These are phyloP conservation scores for Tetrapedia diversipes DNA, from an alignment of 2,888 invertebrate genomes.

Conservation along the genomic window DNA sequence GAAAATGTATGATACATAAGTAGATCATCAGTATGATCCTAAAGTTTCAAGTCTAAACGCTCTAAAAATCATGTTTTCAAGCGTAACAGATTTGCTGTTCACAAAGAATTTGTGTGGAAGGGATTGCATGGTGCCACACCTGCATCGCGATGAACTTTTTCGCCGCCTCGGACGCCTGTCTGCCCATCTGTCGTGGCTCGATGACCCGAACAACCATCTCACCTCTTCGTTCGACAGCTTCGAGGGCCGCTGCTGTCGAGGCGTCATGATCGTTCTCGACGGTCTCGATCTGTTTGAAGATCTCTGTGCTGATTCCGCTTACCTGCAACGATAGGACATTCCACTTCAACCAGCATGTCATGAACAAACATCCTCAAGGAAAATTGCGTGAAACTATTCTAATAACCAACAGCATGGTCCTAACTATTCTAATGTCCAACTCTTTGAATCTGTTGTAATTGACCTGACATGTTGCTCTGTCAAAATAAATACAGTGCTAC, in stretches of 20 bases:
- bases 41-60: no score
- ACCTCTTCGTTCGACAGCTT: slow-evolving; percentile 95
- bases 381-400: slow-evolving; percentile 42
- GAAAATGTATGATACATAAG: no score
- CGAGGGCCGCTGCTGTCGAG: slow-evolving; percentile 95
- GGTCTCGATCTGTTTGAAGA: slow-evolving; percentile 98
- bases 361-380: neutral
- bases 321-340: slow-evolving; percentile 86
- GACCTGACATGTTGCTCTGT: no score
- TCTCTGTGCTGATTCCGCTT: slow-evolving; percentile 97
- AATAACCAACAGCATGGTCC: neutral
- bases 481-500: no score
- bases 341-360: slow-evolving; percentile 59
- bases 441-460: no score
- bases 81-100: neutral
- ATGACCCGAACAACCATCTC: slow-evolving; percentile 97
- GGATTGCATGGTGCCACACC: slow-evolving; percentile 81
- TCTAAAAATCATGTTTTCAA: neutral
- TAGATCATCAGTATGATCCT: no score
- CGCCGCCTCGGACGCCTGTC: slow-evolving; percentile 93
- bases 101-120: neutral
- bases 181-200: slow-evolving; percentile 93
- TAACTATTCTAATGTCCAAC: neutral
- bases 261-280: slow-evolving; percentile 98
- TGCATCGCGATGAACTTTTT: slow-evolving; percentile 93